These are phyloP conservation scores for Ictalurus furcatus DNA, from an alignment of 2,113 vertebrate genomes.

Conservation along the genomic window DNA sequence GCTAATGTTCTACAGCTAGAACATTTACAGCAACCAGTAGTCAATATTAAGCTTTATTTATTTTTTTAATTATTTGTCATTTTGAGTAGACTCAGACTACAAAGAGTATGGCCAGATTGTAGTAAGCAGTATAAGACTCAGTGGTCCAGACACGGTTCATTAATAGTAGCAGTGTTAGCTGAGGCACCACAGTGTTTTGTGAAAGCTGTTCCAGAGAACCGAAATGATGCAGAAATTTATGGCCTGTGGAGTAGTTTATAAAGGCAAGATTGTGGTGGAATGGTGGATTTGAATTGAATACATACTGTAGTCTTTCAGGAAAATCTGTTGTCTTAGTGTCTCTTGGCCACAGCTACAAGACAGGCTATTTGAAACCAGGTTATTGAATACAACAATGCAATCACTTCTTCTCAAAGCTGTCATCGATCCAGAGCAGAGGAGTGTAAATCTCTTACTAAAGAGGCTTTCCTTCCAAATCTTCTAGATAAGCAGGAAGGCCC, in stretches of 20 bases:
- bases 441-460: not conserved
- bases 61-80: not conserved
- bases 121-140: not conserved
- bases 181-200: not conserved
- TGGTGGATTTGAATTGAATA: not conserved
- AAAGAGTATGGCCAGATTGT: too few relatives aligned
- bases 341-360: not conserved
- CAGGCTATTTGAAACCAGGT: not conserved
- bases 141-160: not conserved
- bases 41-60: not conserved
- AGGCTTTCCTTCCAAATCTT: constrained; percentile 2
- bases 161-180: not conserved
- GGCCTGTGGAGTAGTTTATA: not conserved
- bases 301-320: not conserved
- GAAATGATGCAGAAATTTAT: not conserved
- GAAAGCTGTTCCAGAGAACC: not conserved
- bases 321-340: not conserved
- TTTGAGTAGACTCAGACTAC: not conserved
- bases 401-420: not conserved
- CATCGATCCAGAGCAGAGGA: not conserved
- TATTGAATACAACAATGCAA: not conserved
- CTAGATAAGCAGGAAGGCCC: not conserved
- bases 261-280: not conserved
- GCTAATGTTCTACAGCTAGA: not conserved
- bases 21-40: not conserved